These are phyloP conservation scores for Drosophila neonasuta DNA, from an alignment of 2,888 invertebrate genomes.

Conservation along the genomic window DNA sequence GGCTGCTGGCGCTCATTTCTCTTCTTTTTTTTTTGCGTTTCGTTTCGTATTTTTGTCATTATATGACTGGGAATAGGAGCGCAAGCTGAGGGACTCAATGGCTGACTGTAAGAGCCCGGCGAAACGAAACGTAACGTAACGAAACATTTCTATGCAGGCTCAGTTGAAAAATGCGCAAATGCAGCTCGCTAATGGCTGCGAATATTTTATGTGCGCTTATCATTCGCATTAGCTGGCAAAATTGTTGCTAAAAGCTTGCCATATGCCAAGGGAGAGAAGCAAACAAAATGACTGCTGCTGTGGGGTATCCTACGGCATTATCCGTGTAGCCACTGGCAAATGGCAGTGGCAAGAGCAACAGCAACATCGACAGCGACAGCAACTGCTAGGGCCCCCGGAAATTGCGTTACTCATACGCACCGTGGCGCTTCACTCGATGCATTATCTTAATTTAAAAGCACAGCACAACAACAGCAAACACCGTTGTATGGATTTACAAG, in stretches of 20 bases:
- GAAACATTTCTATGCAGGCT: conserved; percentile 20
- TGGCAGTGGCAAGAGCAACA: conserved; percentile 12
- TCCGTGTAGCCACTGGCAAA: conserved; percentile 23
- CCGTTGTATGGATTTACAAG: conserved; percentile 9
- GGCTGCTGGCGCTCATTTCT: no score
- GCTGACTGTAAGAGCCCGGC: no score
- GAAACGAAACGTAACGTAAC: background rate
- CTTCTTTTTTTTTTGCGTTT: background rate
- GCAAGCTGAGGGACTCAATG: conserved; percentile 1
- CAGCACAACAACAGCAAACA: conserved; percentile 30
- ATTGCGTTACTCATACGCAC: conserved; percentile 71
- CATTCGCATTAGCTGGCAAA: conserved; percentile 67
- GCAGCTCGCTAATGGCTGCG: conserved; percentile 67
- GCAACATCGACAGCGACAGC: conserved; percentile 6
- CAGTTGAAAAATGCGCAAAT: conserved; percentile 57
- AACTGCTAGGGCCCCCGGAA: conserved; percentile 41
- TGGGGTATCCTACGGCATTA: background rate
- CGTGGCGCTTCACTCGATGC: conserved; percentile 56
- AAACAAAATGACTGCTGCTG: background rate
- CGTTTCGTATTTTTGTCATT: conserved; percentile 13
- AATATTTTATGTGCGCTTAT: conserved; percentile 72
- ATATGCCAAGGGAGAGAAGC: conserved; percentile 23
- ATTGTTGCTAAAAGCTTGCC: conserved; percentile 63
- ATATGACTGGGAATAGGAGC: conserved; percentile 7
- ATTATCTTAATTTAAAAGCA: conserved; percentile 73